phyloP scores from a whole-genome alignment of 1,140 invertebrate genomes.

The Ceratitis capitata region DNA sequence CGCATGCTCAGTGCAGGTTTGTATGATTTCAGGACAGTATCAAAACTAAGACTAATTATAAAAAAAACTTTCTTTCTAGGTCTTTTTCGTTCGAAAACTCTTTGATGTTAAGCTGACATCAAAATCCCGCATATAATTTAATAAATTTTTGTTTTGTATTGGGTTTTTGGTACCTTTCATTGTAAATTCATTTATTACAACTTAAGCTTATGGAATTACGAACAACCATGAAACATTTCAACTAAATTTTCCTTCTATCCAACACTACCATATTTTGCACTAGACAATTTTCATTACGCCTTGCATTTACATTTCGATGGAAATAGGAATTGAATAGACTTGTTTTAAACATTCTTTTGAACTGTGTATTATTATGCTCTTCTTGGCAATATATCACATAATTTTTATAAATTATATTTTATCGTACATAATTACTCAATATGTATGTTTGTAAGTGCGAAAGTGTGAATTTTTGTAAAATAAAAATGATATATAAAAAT shows the following conservation, averaged over 20 bases:
- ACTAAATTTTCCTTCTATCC: neutral
- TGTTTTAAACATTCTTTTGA: neutral
- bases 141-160: no score
- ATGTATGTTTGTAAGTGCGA: neutral
- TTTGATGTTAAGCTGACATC: conserved; percentile 76
- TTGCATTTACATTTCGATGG: neutral
- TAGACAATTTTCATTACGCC: neutral
- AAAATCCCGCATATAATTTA: conserved; percentile 57
- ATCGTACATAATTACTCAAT: neutral
- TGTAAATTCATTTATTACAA: neutral
- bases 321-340: neutral
- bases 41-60: neutral
- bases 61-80: conserved; percentile 70
- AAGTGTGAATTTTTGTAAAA: conserved; percentile 26
- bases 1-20: conserved; percentile 71
- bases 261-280: neutral
- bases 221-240: neutral
- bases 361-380: neutral
- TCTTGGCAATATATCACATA: neutral
- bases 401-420: neutral
- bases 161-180: neutral
- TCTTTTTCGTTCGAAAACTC: conserved; percentile 88
- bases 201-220: neutral
- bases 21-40: conserved; percentile 27
- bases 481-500: neutral